phyloP scores from a whole-genome alignment of 1,140 invertebrate genomes.

The Antheraea mylitta region DNA sequence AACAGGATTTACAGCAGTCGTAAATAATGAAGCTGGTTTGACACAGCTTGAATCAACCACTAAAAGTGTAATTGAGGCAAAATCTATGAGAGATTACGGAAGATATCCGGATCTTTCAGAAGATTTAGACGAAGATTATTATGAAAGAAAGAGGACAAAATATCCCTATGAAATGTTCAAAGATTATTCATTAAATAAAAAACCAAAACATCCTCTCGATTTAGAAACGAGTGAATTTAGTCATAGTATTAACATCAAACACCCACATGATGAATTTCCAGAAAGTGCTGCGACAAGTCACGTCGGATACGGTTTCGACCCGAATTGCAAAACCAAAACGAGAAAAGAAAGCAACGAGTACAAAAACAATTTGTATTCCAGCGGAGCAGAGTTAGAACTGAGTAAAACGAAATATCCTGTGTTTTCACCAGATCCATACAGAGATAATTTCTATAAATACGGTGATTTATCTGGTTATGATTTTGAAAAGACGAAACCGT shows the following conservation, averaged over 20 bases:
- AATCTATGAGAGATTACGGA: constrained; percentile 58
- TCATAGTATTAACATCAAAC: constrained; percentile 63
- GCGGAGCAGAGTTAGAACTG: constrained; percentile 44
- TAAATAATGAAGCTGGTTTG: constrained; percentile 46
- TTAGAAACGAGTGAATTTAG: constrained; percentile 61
- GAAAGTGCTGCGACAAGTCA: constrained; percentile 53
- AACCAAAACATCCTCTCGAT: constrained; percentile 49
- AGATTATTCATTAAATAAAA: constrained; percentile 38
- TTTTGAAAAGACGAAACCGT: constrained; percentile 41
- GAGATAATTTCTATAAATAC: constrained; percentile 53
- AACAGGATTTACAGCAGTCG: constrained; percentile 58
- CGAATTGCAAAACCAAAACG: constrained; percentile 63
- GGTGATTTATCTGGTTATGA: constrained; percentile 47
- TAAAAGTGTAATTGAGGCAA: constrained; percentile 47
- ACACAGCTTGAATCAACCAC: neutral
- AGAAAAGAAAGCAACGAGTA: constrained; percentile 42
- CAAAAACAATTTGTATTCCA: constrained; percentile 43
- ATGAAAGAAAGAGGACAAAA: constrained; percentile 25
- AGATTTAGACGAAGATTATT: constrained; percentile 48
- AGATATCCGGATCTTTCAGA: constrained; percentile 57
- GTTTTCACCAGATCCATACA: constrained; percentile 37
- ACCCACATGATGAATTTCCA: constrained; percentile 50
- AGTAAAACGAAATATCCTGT: constrained; percentile 54
- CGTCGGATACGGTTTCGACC: constrained; percentile 52
- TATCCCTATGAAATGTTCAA: constrained; percentile 22